Base-by-base conservation (phyloP, 2,113 vertebrate species). In the Tursiops truncatus region DNA sequence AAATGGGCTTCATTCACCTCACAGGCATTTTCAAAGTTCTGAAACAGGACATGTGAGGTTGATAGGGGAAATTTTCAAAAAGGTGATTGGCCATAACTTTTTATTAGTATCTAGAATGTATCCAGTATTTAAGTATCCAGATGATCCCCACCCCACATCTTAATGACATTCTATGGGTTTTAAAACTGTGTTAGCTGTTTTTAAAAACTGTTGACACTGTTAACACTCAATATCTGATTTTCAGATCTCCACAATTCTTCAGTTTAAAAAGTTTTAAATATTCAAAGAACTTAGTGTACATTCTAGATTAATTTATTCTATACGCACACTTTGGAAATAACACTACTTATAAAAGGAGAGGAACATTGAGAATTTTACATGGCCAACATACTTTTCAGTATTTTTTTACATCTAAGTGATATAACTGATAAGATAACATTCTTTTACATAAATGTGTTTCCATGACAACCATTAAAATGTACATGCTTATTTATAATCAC, bases 401-500 rank as follows among this genome's bases (percentile, higher is more conserved):
- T 9, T 86, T 73, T 93, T 96, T 89, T 74, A 86, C 79, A 87
- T 60, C n/a, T 89, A 89, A 41, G 23, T 96, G 79, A 93, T 80
- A 88, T 63, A 97, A 96, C 47, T 95, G 86, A 95, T 93, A 97
- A 91, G 96, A 80, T 81, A 89, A 50, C 12, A 94, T 90, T 94
- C 56, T 91, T 93, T 71, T 80, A 96, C 28, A 93, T 79, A 95
- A 95, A 91, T 73, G 18, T 41, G 65, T 97, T 98, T 95, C 95
- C 79, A 74, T 96, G 91, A 80, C 79, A 96, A 95, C 82, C 84
- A 96, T 90, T 97, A 97, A 94, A 95, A 96, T 88, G 97, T 68
- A 96, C 62, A 79, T 80, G 86, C 83, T 89, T 95, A 95, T 98
- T 97, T 96, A 85, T 92, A 96, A 94, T 94, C 89, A 97, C 68